Evolutionary conservation across 2,797 vertebrate genomes (phyloP).

Genomic region (Trichosurus vulpecula): DNA sequence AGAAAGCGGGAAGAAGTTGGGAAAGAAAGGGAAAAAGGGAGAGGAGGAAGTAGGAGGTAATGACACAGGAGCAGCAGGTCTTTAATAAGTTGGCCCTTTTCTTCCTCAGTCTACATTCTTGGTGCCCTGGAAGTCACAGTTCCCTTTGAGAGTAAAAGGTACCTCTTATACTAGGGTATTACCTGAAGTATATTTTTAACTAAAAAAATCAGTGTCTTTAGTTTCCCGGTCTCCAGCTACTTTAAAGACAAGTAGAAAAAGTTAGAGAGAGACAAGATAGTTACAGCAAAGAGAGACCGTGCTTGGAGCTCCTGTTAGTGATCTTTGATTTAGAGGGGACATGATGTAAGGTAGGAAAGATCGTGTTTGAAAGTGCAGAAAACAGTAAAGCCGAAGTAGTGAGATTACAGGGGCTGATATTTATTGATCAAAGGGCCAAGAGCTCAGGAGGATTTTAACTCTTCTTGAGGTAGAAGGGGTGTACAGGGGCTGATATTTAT

Average conservation of each 20-base stretch:
- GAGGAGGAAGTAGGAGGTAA: background rate
- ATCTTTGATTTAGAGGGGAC: background rate
- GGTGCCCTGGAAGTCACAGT: background rate
- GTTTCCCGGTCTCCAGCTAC: background rate
- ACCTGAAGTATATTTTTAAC: background rate
- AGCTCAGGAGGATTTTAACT: background rate
- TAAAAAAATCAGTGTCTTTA: background rate
- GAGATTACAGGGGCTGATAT: background rate
- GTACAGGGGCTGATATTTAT: too few species aligned
- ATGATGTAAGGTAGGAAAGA: background rate
- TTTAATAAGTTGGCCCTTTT: background rate
- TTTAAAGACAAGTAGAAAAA: background rate
- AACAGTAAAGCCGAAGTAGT: background rate
- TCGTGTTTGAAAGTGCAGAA: background rate
- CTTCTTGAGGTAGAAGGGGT: too few species aligned
- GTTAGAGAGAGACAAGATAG: background rate
- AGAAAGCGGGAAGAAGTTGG: background rate
- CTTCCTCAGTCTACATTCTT: background rate
- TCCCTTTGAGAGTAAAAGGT: background rate
- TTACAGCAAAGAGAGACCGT: background rate
- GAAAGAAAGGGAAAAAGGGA: background rate
- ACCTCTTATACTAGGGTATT: background rate
- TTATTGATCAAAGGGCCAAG: background rate
- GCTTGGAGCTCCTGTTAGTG: background rate
- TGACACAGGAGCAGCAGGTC: background rate